Percentiles rank a stretch among this genome's conserved stretches.
phyloP scores from a whole-genome alignment of 2,113 vertebrate species.

The Egretta garzetta region DNA sequence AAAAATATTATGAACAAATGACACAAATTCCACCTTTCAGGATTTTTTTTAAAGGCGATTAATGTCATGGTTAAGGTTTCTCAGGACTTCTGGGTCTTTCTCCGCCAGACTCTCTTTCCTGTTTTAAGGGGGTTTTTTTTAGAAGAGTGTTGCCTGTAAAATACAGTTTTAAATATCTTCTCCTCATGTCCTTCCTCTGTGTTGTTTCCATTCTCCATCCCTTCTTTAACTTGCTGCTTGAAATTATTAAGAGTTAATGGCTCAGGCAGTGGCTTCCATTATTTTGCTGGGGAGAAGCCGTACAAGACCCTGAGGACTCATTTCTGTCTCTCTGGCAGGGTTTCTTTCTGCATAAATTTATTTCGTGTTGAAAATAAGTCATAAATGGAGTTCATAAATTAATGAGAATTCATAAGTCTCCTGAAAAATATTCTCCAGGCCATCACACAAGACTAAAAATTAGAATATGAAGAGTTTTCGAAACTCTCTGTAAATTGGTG shows the following conservation, averaged over 20 bases:
- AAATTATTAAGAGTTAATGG: not conserved
- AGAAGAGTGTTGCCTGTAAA: not conserved
- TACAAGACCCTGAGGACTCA: not conserved
- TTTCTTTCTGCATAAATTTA: not conserved
- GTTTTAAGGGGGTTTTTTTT: not conserved
- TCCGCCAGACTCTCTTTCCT: not conserved
- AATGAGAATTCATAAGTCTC: not conserved
- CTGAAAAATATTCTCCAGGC: not conserved
- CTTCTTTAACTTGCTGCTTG: not conserved
- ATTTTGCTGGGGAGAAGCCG: not conserved
- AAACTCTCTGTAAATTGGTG: not conserved
- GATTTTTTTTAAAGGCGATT: not conserved
- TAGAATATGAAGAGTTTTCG: not conserved
- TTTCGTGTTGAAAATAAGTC: not conserved
- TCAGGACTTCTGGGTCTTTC: not conserved
- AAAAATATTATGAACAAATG: not conserved
- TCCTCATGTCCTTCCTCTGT: not conserved
- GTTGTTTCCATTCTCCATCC: not conserved
- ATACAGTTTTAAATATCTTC: not conserved
- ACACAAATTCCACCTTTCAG: not conserved
- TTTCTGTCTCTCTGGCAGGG: not conserved
- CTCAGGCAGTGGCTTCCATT: not conserved
- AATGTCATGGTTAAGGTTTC: not conserved
- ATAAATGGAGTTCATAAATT: not conserved
- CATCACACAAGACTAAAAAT: not conserved